These are phyloP conservation scores for Philonicus albiceps DNA, from an alignment of 2,888 invertebrate species.

Conservation along the genomic window DNA sequence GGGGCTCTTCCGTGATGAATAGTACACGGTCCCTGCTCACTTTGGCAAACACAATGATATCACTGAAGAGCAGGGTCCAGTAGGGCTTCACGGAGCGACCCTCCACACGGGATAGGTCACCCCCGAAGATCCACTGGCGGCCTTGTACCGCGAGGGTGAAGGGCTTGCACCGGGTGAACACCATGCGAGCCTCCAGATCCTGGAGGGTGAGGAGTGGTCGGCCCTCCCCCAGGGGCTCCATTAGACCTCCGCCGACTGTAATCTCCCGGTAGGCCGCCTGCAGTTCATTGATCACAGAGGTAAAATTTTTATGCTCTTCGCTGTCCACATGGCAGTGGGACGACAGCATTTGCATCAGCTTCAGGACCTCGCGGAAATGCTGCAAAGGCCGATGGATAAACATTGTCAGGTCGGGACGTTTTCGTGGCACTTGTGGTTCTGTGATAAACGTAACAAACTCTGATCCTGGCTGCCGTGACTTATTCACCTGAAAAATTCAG, in stretches of 20 bases:
- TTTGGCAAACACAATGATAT: slow-evolving; percentile 84
- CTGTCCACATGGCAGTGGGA: slow-evolving; percentile 62
- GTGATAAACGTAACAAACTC: slow-evolving; percentile 82
- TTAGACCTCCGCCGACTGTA: slow-evolving; percentile 82
- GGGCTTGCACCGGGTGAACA: slow-evolving; percentile 91
- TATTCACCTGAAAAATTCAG: slow-evolving; percentile 67
- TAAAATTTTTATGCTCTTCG: slow-evolving; percentile 63
- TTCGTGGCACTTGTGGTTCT: slow-evolving; percentile 80
- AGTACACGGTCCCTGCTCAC: slow-evolving; percentile 86
- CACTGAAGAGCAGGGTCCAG: slow-evolving; percentile 86
- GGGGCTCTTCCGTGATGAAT: slow-evolving; percentile 87
- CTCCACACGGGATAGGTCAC: slow-evolving; percentile 83
- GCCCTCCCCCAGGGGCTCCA: slow-evolving; percentile 86
- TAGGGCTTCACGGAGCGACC: slow-evolving; percentile 82
- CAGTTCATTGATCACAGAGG: slow-evolving; percentile 61
- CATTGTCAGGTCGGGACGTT: slow-evolving; percentile 84
- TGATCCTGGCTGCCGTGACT: slow-evolving; percentile 76
- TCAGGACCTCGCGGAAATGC: slow-evolving; percentile 75
- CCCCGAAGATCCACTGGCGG: slow-evolving; percentile 89
- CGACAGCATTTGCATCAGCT: slow-evolving; percentile 67
- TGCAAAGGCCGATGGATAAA: slow-evolving; percentile 85
- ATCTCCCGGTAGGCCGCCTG: slow-evolving; percentile 81
- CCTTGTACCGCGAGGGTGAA: slow-evolving; percentile 84
- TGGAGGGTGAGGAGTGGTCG: slow-evolving; percentile 81
- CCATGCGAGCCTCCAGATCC: slow-evolving; percentile 85